Evolutionary conservation across 2,888 invertebrate species (phyloP).

Genomic region (Troilus luridus): DNA sequence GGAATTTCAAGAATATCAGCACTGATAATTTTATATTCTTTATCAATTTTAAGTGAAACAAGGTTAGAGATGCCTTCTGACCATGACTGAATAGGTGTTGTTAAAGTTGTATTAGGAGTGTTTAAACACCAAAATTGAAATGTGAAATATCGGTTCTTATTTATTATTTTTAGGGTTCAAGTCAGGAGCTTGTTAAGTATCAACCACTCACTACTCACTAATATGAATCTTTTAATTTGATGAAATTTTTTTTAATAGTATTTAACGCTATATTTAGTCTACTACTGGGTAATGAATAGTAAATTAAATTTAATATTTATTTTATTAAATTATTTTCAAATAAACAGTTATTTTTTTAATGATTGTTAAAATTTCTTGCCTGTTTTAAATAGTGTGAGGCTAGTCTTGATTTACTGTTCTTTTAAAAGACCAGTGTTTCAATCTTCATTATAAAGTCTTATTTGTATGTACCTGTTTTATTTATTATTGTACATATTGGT

Average conservation of each 20-base stretch:
- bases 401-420: constrained; percentile 11
- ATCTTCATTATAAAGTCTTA: neutral
- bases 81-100: neutral
- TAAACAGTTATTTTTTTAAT: neutral
- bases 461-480: constrained; percentile 19
- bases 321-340: no score
- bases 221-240: neutral
- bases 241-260: neutral
- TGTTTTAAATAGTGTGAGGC: neutral
- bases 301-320: neutral
- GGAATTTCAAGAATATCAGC: neutral
- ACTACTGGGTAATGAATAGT: neutral
- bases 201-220: neutral
- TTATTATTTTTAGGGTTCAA: neutral
- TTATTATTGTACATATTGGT: neutral
- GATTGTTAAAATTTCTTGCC: neutral
- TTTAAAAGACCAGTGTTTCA: neutral
- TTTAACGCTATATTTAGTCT: neutral
- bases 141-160: neutral
- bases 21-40: neutral
- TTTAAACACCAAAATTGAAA: neutral
- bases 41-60: neutral
- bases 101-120: neutral
- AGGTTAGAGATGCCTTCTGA: neutral
- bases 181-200: no score